Base-by-base conservation (phyloP, 64 coral and sea anemone species). In the Pocillopora damicornis region DNA sequence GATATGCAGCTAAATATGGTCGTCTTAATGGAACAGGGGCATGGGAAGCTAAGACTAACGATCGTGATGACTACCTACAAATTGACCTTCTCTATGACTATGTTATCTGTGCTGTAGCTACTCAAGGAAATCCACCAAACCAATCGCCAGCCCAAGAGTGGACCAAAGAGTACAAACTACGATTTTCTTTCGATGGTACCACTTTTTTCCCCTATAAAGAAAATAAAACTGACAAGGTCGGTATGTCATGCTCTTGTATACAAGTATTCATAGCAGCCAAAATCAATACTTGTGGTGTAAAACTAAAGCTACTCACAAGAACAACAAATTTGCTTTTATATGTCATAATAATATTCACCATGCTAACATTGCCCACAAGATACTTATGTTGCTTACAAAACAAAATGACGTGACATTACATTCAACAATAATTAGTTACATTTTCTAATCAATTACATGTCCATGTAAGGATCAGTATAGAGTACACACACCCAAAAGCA, bases 21-120 rank as follows among this genome's bases (percentile, higher is more conserved):
- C 73, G 72, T 9, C 45, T 88, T 15, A 60, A 88, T 37, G 56
- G 72, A 20, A n/a, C 30, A 37, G 1, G 12, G 59, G 86, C 25
- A 23, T 77, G 86, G 86, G 3, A 56, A 77, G 18, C 87, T 12
- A 76, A 61, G 13, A 1, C 2, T 42, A 88, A 12, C 7, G 17
- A 88, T 77, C 1, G 2, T 22, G 30, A 63, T 60, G 74, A 78
- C 56, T 88, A 77, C 75, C 59, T 88, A 5, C 87, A 88, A 60
- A 76, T 88, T 58, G 73, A 88, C 61, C 87, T 88, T 22, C 38
- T 59, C 9, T 23, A 57, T 59, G 38, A 58, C 34, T 75, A 58
- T 57, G 11, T 64, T 37, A 65, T 88, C 30, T 42, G 34, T 61
- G 87, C 87, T 35, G 61, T 88, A 37, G 87, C 87, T 5, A 88